These are phyloP conservation scores for Eciton burchellii DNA, from an alignment of 1,140 invertebrate species.

Conservation along the genomic window DNA sequence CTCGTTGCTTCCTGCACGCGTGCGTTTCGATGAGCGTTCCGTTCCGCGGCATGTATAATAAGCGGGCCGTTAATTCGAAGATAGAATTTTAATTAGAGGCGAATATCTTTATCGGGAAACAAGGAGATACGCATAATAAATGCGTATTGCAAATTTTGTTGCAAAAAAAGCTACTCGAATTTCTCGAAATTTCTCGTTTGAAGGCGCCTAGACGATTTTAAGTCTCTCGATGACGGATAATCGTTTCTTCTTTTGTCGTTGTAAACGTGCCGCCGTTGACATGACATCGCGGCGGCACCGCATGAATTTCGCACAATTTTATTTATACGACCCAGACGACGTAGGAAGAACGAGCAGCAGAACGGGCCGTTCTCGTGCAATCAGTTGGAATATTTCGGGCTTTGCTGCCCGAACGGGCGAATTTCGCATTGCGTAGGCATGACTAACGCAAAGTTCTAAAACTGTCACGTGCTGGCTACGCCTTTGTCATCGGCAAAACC, in stretches of 20 bases:
- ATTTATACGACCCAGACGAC: background rate
- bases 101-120: no score
- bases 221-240: no score
- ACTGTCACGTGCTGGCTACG: slow-evolving; percentile 34
- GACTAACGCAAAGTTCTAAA: slow-evolving; percentile 43
- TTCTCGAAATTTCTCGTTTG: no score
- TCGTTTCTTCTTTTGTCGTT: no score
- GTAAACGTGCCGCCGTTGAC: no score
- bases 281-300: no score
- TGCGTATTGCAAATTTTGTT: no score
- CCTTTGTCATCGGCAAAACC: slow-evolving; percentile 40
- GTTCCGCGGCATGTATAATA: slow-evolving; percentile 27
- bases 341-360: background rate
- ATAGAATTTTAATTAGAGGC: no score
- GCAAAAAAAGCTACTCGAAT: no score
- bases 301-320: background rate
- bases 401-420: background rate
- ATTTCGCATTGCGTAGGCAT: background rate
- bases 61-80: background rate
- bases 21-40: background rate
- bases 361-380: background rate
- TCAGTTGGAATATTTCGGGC: slow-evolving; percentile 1
- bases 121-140: no score
- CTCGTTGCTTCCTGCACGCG: background rate
- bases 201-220: no score